phyloP scores from a whole-genome alignment of 1,140 invertebrate species.

The Halesus radiatus region DNA sequence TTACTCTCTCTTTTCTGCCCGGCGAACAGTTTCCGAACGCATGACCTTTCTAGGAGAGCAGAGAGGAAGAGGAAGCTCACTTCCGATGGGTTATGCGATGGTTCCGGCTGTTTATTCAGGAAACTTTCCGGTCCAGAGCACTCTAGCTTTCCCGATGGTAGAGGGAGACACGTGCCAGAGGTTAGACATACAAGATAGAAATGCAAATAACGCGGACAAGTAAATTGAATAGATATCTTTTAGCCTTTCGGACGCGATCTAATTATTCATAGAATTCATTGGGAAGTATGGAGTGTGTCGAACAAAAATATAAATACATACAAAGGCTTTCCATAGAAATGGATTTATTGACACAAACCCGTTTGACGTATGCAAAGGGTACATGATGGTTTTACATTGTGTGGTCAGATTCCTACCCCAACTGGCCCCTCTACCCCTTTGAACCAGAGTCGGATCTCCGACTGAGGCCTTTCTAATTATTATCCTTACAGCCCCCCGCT shows the following conservation, averaged over 20 bases:
- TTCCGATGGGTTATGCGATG: constrained; percentile 32
- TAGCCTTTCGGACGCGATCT: not conserved
- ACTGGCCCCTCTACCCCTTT: not conserved
- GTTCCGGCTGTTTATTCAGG: constrained; percentile 34
- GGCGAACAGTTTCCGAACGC: too few relatives aligned
- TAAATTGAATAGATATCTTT: constrained; percentile 14
- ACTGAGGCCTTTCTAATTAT: not conserved
- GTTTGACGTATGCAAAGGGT: too few relatives aligned
- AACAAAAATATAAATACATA: too few relatives aligned
- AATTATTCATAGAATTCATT: not conserved
- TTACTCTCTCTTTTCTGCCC: too few relatives aligned
- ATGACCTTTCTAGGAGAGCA: not conserved
- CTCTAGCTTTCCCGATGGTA: not conserved
- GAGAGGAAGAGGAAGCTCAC: not conserved
- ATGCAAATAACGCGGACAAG: constrained; percentile 1
- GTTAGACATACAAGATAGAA: not conserved
- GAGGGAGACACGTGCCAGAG: not conserved
- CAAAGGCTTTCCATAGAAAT: too few relatives aligned
- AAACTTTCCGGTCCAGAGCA: constrained; percentile 24
- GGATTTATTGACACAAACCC: too few relatives aligned
- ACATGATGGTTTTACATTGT: not conserved
- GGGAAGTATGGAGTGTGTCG: too few relatives aligned
- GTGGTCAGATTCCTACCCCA: not conserved
- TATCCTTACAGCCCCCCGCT: constrained; percentile 2
- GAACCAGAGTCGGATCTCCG: not conserved